Evolutionary conservation across 2,888 invertebrate genomes (phyloP).

Genomic region (Dicycla oo): DNA sequence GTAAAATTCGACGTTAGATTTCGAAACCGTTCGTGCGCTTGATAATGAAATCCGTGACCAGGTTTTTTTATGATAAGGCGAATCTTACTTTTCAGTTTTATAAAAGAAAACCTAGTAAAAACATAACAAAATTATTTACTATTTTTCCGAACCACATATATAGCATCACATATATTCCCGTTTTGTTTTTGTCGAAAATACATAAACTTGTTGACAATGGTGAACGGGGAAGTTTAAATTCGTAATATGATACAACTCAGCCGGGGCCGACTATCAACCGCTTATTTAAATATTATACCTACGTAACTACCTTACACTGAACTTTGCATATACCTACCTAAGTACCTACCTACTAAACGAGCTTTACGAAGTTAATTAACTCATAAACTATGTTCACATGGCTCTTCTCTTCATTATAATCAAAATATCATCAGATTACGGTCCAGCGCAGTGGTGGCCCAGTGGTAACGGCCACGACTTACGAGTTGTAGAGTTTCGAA

Average conservation of each 20-base stretch:
- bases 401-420: background rate
- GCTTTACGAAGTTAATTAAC: background rate
- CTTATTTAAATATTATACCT: background rate
- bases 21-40: conserved; percentile 37
- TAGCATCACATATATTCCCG: too few relatives aligned
- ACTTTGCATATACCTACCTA: background rate
- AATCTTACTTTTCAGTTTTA: conserved; percentile 5
- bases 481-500: too few relatives aligned
- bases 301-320: background rate
- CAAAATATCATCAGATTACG: background rate
- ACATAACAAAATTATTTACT: background rate
- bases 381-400: too few relatives aligned
- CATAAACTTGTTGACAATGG: background rate
- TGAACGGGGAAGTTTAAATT: background rate
- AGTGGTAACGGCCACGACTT: too few relatives aligned
- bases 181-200: background rate
- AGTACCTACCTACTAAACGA: background rate
- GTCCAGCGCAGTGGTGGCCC: too few relatives aligned
- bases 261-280: background rate
- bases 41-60: conserved; percentile 52
- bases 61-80: conserved; percentile 11
- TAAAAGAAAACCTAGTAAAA: background rate
- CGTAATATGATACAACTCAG: background rate
- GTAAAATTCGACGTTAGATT: conserved; percentile 25
- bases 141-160: background rate